Base-by-base conservation (phyloP, 2,113 vertebrate genomes). In the Ancistrus triradiatus region DNA sequence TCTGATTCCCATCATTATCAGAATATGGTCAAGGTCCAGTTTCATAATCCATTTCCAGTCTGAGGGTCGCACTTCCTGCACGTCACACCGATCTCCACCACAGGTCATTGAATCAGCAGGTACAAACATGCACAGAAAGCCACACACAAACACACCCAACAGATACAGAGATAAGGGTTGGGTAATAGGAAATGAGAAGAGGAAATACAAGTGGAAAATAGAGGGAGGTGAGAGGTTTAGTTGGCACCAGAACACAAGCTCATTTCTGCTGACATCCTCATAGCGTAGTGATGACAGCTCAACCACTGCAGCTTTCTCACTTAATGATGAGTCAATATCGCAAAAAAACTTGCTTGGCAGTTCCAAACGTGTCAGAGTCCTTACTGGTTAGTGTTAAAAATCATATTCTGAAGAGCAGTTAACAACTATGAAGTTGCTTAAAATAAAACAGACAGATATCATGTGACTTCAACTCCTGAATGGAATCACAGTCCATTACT, bases 1-100 rank as follows among this genome's bases (percentile, higher is more conserved):
- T 47, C 19, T 47, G 53, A 59, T 68, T 73, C 21, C 35, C 65
- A 63, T 40, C 47, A 37, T 63, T 48, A 68, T 59, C 44, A 59
- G 19, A 3, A 48, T 51, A 43, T 11, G 24, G 49, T 68, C 65
- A 63, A 68, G 47, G 65, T 68, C 28, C 38, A 3, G 10, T 40
- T 50, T 44, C 59, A 33, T 44, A 28, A 63, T 57, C 19, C 42
- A 59, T 51, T 73, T 73, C 70, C 70, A 64, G 59, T 64, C 33
- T 17, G 24, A 21, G 10, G 50, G 55, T 59, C 18, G 47, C 67
- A 19, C 59, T 63, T 69, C 59, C 67, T 69, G 67, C 6, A 9
- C 8, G 8, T 37, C 35, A 37, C 35, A 37, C 8, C 7, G 35
- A 8, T 37, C 35, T 11, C 35, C 4, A 8, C 35, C 35, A 37